These are phyloP conservation scores for Luffia ferchaultella DNA, from an alignment of 2,888 invertebrate genomes.

Conservation along the genomic window DNA sequence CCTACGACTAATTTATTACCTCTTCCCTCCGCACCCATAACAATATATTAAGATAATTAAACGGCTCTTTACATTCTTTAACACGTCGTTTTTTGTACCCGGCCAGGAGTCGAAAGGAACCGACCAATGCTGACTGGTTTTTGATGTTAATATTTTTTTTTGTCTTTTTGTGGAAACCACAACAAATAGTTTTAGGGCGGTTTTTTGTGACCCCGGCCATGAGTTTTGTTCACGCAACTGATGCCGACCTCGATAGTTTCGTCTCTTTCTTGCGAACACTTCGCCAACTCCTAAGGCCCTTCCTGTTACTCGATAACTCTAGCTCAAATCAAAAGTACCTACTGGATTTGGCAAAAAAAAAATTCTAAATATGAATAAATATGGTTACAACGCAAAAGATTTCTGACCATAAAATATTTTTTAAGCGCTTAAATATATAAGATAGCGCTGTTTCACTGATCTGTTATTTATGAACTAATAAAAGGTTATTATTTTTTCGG, in stretches of 20 bases:
- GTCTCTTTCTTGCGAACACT: not conserved
- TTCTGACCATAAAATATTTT: no score
- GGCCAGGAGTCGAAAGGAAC: conserved; percentile 54
- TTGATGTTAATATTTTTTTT: conserved; percentile 44
- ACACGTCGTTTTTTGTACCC: conserved; percentile 60
- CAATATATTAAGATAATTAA: conserved; percentile 67
- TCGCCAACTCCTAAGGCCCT: not conserved
- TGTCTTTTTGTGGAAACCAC: conserved; percentile 55
- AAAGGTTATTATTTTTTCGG: not conserved
- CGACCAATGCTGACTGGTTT: conserved; percentile 63
- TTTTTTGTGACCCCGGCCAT: conserved; percentile 47
- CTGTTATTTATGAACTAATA: no score
- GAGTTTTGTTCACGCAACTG: conserved; percentile 42
- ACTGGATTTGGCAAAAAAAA: no score
- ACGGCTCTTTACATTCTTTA: conserved; percentile 66
- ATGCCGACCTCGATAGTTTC: conserved; percentile 21
- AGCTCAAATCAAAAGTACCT: no score
- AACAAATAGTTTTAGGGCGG: conserved; percentile 59
- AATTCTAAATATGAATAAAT: no score
- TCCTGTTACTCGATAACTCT: not conserved
- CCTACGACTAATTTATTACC: conserved; percentile 24
- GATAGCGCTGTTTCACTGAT: no score
- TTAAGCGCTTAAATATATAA: no score
- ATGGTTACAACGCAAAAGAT: no score
- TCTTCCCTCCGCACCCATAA: conserved; percentile 57